These are phyloP conservation scores for Sclerurus mexicanus DNA, from an alignment of 2,113 vertebrate species.

Conservation along the genomic window DNA sequence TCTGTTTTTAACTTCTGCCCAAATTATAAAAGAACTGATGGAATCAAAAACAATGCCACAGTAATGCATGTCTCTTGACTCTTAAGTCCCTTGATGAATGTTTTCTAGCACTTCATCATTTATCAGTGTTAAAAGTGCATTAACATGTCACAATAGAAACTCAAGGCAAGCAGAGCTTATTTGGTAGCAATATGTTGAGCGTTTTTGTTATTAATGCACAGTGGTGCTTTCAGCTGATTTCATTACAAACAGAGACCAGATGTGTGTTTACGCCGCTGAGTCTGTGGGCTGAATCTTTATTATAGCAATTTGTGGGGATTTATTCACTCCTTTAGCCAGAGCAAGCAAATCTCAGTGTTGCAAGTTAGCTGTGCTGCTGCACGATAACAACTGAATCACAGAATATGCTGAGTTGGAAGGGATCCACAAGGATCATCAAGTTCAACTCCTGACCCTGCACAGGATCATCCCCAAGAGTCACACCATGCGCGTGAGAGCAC, in stretches of 20 bases:
- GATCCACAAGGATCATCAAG: neutral
- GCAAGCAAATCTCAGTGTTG: neutral
- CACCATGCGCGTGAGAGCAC: neutral
- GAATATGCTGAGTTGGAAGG: neutral
- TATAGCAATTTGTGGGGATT: slow-evolving; percentile 65
- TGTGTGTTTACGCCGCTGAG: slow-evolving; percentile 66
- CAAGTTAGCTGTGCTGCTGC: neutral
- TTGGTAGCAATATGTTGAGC: slow-evolving; percentile 68
- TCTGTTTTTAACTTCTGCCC: neutral
- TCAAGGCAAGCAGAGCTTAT: slow-evolving; percentile 60
- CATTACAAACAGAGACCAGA: slow-evolving; percentile 76
- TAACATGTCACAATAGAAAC: slow-evolving; percentile 56
- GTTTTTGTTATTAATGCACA: slow-evolving; percentile 73
- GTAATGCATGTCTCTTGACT: slow-evolving; percentile 31
- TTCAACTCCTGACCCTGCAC: neutral
- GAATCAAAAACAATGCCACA: neutral
- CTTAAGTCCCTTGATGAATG: slow-evolving; percentile 47
- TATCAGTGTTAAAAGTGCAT: slow-evolving; percentile 65
- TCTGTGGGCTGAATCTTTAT: slow-evolving; percentile 70
- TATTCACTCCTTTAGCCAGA: slow-evolving; percentile 34
- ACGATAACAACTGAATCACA: neutral
- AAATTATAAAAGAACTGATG: neutral
- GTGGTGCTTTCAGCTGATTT: slow-evolving; percentile 71
- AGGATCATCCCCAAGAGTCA: neutral
- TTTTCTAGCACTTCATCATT: slow-evolving; percentile 61